These are phyloP conservation scores for Porites rus DNA, from an alignment of 92 coral and sea anemone genomes.

Conservation along the genomic window DNA sequence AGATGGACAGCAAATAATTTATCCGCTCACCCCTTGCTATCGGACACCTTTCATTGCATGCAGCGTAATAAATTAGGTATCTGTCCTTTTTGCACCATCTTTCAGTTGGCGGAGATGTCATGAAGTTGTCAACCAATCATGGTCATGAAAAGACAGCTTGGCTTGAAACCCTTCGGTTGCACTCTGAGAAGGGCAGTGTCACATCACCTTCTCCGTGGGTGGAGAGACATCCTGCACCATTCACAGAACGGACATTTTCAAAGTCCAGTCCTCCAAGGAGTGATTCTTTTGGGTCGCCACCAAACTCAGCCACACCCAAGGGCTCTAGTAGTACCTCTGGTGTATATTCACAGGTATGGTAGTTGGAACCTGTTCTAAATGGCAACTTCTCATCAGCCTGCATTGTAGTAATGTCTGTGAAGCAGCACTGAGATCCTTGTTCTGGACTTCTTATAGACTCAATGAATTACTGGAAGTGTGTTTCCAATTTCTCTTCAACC, in stretches of 20 bases:
- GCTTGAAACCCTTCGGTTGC: slow-evolving; percentile 82
- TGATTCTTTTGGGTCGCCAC: slow-evolving; percentile 74
- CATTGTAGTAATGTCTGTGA: no score
- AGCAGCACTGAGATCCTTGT: no score
- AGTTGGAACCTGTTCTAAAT: no score
- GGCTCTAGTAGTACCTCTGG: slow-evolving; percentile 68
- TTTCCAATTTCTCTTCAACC: no score
- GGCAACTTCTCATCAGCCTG: no score
- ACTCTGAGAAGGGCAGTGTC: slow-evolving; percentile 44
- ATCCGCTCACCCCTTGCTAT: no score
- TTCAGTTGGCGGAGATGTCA: slow-evolving; percentile 81
- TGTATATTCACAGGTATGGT: slow-evolving; percentile 39
- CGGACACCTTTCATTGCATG: no score
- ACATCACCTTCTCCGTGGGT: slow-evolving; percentile 80
- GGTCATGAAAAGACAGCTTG: slow-evolving; percentile 92
- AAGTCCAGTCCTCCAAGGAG: slow-evolving; percentile 78
- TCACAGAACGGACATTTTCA: slow-evolving; percentile 69
- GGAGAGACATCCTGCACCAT: slow-evolving; percentile 74
- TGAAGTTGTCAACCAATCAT: slow-evolving; percentile 94
- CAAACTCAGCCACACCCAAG: slow-evolving; percentile 72
- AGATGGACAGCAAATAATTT: no score
- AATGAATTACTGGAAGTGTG: no score
- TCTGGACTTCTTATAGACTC: no score
- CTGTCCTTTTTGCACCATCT: not conserved
- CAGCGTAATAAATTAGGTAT: no score